phyloP scores from a whole-genome alignment of 2,797 vertebrate species.

The Phoeniculus purpureus region DNA sequence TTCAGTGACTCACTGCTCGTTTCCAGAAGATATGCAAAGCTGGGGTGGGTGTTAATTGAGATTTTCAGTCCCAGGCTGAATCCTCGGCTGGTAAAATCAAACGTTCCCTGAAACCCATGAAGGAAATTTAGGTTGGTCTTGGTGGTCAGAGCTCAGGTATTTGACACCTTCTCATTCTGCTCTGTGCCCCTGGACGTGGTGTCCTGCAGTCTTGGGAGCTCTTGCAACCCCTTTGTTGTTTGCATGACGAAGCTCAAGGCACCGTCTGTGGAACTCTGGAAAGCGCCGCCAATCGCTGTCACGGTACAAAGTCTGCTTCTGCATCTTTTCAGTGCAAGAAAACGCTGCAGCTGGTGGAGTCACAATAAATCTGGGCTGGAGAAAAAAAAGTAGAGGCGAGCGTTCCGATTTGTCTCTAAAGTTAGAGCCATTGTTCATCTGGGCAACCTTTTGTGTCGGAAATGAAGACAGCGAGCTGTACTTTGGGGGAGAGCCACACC shows the following conservation, averaged over 20 bases:
- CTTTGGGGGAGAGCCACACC: constrained; percentile 46
- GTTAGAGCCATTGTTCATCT: constrained; percentile 32
- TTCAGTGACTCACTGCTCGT: neutral
- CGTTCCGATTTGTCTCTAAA: constrained; percentile 17
- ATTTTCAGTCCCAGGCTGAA: neutral
- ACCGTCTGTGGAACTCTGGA: neutral
- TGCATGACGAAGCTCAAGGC: neutral
- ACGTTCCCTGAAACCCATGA: fast-evolving
- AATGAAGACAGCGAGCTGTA: constrained; percentile 15
- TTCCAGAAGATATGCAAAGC: neutral
- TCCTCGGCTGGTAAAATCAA: neutral
- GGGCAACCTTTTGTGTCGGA: neutral
- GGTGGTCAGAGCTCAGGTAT: neutral
- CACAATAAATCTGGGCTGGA: neutral
- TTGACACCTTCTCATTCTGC: neutral
- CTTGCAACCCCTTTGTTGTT: neutral
- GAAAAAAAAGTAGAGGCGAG: neutral
- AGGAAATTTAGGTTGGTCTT: neutral
- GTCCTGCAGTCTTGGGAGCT: fast-evolving
- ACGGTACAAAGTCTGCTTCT: neutral
- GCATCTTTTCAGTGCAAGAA: neutral
- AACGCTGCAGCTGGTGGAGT: neutral
- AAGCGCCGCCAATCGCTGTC: neutral
- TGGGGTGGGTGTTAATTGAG: neutral
- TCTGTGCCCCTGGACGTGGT: neutral